A percentile compares a stretch with the other conserved stretches of the same genome.
Evolutionary conservation across 2,888 invertebrate genomes (phyloP).

Genomic region (Lordiphosa fenestrarum): DNA sequence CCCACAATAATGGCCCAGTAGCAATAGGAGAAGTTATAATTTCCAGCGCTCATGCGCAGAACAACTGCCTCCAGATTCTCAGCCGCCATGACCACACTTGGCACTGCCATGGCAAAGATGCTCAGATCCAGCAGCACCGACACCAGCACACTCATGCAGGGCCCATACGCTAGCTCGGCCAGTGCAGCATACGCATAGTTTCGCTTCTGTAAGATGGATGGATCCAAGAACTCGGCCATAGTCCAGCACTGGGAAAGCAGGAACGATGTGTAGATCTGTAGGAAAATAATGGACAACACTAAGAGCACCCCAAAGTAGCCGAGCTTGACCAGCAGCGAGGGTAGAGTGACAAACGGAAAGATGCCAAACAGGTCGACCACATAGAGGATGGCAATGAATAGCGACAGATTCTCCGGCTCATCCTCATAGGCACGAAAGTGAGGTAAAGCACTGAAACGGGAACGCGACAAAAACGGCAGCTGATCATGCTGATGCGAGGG

Average conservation of each 20-base stretch:
- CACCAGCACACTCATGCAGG: conserved; percentile 83
- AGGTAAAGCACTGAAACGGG: conserved; percentile 77
- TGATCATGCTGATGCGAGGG: conserved; percentile 75
- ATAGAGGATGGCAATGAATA: conserved; percentile 87
- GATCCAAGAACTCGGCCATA: conserved; percentile 87
- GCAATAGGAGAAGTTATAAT: conserved; percentile 88
- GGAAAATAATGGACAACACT: conserved; percentile 84
- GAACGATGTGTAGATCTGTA: conserved; percentile 91
- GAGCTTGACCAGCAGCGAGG: conserved; percentile 87
- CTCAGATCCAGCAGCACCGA: conserved; percentile 87
- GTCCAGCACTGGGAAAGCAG: conserved; percentile 91
- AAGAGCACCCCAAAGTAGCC: conserved; percentile 87
- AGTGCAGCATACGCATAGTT: conserved; percentile 93
- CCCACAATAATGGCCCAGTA: conserved; percentile 91
- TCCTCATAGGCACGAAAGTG: conserved; percentile 69
- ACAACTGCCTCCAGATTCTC: conserved; percentile 90
- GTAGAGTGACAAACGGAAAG: conserved; percentile 89
- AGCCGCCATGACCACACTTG: conserved; percentile 89
- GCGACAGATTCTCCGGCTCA: conserved; percentile 81
- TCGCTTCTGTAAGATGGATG: conserved; percentile 84
- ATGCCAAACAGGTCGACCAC: conserved; percentile 91
- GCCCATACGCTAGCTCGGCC: conserved; percentile 89
- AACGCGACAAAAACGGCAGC: conserved; percentile 75
- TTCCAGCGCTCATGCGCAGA: conserved; percentile 84
- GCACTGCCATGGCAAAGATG: conserved; percentile 89